Conservation (phyloP, 1,140 invertebrate species). For the Pararge aegeria region DNA sequence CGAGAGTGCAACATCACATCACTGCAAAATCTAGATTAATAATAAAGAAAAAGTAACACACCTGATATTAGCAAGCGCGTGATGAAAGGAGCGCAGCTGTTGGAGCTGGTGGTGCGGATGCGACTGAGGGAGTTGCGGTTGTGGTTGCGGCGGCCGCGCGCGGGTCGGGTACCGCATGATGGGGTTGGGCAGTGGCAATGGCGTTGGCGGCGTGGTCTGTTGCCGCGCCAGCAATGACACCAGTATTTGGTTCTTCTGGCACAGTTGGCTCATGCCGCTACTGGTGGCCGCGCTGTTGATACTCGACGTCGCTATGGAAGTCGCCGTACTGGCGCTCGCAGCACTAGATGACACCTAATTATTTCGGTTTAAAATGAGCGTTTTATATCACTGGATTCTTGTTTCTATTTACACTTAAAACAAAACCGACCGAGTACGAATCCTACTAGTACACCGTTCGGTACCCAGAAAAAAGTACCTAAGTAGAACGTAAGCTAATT, state of each 20-base stretch:
- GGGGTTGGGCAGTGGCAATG: conserved; percentile 63
- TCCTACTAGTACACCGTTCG: no score
- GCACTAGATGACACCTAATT: conserved; percentile 63
- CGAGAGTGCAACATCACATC: no score
- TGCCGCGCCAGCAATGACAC: conserved; percentile 90
- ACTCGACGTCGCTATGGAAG: conserved; percentile 39
- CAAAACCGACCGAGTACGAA: no score
- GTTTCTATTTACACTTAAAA: no score
- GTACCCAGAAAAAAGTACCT: no score
- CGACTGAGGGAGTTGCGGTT: conserved; percentile 26
- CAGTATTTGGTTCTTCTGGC: conserved; percentile 92
- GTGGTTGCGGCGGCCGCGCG: conserved; percentile 31
- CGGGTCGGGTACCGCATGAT: conserved; percentile 55
- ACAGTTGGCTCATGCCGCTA: conserved; percentile 84
- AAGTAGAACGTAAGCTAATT: no score
- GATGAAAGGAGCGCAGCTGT: conserved; percentile 82
- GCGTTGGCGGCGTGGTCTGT: conserved; percentile 84
- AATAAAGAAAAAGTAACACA: conserved; percentile 42
- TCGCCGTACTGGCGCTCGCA: conserved; percentile 45
- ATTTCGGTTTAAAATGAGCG: not conserved
- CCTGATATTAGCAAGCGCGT: conserved; percentile 56
- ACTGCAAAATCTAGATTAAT: no score
- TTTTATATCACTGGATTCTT: no score
- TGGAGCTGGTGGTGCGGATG: conserved; percentile 68
- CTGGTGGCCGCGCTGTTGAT: conserved; percentile 49